Evolutionary conservation across 2,888 invertebrate species (phyloP), one percentile per base, ranked within the genome.

Genomic region (Pardosa pseudoannulata): DNA sequence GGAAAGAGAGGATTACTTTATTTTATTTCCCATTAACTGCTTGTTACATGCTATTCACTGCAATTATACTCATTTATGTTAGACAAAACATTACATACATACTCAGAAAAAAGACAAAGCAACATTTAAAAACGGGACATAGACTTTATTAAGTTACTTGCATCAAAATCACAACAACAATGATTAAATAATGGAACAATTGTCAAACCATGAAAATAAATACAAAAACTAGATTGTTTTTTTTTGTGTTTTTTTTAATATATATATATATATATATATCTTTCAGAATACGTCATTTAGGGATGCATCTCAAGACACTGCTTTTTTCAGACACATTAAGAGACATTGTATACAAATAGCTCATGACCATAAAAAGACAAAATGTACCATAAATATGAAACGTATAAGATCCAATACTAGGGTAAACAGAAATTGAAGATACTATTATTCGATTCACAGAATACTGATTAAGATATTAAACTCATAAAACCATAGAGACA

Each of bases 161-260:
- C 46, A 46, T 46, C 46, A 46, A 46, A 46, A 46, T 46, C 46
- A 46, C 46, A 46, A 46, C 46, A 46, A 46, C 16, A 16, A 46
- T n/a, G n/a, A n/a, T 46, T 16, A 46, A 46, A 46, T 46, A 46
- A 46, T 46, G 16, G 46, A 46, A 16, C 46, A 46, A 16, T 46
- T 46, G 36, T 13, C 46, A 46, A 16, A 46, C 13, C 16, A 16
- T 46, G 16, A 46, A 46, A 16, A 46, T 9, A 16, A 13, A 7
- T 2, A 2, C 2, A 16, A 46, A 16, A 2, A 16, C 5, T 46
- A 46, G 5, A 46, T 16, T 16, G 9, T 46, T 16, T 46, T 46
- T 6, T 46, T 16, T 16, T 16, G n/a, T n/a, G n/a, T n/a, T n/a
- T n/a, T n/a, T n/a, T n/a, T n/a, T n/a, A n/a, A n/a, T n/a, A n/a